Percentiles rank a stretch among this genome's conserved stretches.
These are phyloP conservation scores for Nymphalis urticae DNA, from an alignment of 2,888 invertebrate species.

Conservation along the genomic window DNA sequence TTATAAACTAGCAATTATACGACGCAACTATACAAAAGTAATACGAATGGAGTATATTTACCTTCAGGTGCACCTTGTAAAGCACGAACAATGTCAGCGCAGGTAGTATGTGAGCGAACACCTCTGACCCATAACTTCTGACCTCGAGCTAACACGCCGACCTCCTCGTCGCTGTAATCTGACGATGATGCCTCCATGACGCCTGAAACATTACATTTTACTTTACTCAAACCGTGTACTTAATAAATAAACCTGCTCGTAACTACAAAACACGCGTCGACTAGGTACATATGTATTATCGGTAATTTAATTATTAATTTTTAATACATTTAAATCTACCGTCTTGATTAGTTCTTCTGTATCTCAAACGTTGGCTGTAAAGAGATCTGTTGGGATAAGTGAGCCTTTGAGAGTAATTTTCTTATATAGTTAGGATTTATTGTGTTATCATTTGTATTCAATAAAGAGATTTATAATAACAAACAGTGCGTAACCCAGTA, in stretches of 20 bases:
- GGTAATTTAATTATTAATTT: no score
- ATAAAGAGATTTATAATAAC: no score
- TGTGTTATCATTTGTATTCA: no score
- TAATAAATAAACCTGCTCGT: not conserved
- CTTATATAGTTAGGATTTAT: no score
- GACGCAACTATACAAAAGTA: not conserved
- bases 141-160: conserved; percentile 88
- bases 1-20: no score
- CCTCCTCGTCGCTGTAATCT: conserved; percentile 84
- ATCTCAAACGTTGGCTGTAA: no score
- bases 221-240: not conserved
- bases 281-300: no score
- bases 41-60: conserved; percentile 37
- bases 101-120: conserved; percentile 88
- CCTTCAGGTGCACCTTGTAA: conserved; percentile 81
- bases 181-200: conserved; percentile 79
- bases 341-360: no score
- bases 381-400: no score
- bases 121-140: conserved; percentile 91
- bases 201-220: conserved; percentile 45
- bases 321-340: no score
- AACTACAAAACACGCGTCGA: not conserved
- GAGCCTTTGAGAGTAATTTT: no score
- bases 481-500: no score
- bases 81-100: conserved; percentile 88